Evolutionary conservation across 2,888 invertebrate species (phyloP).

Genomic region (Pinctada fucata): DNA sequence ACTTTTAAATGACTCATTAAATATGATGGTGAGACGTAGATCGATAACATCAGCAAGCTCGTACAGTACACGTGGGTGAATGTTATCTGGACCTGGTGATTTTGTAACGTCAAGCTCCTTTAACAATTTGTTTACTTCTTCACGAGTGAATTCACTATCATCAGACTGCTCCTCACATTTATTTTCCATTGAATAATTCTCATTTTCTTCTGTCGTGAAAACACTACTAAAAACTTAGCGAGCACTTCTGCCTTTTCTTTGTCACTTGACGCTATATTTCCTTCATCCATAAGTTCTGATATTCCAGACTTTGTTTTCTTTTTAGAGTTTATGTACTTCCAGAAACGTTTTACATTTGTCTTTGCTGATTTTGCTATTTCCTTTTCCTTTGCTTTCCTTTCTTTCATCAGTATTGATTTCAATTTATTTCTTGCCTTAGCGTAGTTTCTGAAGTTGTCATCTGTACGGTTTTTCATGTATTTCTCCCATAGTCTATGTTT

Average conservation of each 20-base stretch:
- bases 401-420: no score
- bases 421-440: no score
- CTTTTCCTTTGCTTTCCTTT: no score
- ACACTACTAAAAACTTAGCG: slow-evolving; percentile 15
- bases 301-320: slow-evolving; percentile 2
- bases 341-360: no score
- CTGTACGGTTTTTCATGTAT: no score
- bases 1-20: background rate
- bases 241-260: slow-evolving; percentile 3
- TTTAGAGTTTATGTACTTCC: no score
- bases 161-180: background rate
- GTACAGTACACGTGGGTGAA: background rate
- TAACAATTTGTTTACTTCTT: background rate
- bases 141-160: background rate
- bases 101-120: background rate
- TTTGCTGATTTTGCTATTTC: no score
- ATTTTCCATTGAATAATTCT: background rate
- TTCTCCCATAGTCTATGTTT: no score
- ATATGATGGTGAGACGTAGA: background rate
- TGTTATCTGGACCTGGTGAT: background rate
- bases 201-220: slow-evolving; percentile 3
- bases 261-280: background rate
- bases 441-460: no score
- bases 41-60: background rate
- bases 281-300: background rate